Evolutionary conservation across 2,797 vertebrate genomes (phyloP), one percentile per base, ranked within the genome.

Genomic region (Phataginus tricuspis): DNA sequence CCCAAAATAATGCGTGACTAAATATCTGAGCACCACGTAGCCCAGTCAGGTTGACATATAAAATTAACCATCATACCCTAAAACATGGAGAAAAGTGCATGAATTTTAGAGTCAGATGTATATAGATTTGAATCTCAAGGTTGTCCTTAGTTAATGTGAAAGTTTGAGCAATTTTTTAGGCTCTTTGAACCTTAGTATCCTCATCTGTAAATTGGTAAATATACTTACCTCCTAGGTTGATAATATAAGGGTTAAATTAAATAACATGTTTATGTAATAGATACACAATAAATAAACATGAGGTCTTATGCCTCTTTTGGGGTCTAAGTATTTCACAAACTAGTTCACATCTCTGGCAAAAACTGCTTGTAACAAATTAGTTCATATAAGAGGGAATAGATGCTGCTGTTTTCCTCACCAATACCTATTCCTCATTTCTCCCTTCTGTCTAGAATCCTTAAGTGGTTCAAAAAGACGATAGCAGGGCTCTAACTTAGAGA

Each of bases 301-400:
- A 91, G n/a, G 12, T 1, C 10, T 11, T 7, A 45, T 55, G 39
- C 0, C 4, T 34, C 37, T 63, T 86, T 74, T 71, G 55, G 14
- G 13, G 13, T 85, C 77, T 90, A 93, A 95, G 31, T 57, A 84
- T 78, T 90, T 88, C 77, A 64, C 61, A 77, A 59, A 85, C 57
- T 34, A 91, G 8, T 5, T 87, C 15, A 63, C 5, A 68, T 77
- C 29, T 95, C 69, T 90, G 63, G n/a, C n/a, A 95, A 57, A 94
- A 94, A 91, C 27, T 45, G 19, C 49, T 82, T 68, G 13, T 75
- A 78, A 84, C 21, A 66, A 89, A 86, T 71, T 64, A 68, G 53
- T 96, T 96, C 69, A 51, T 59, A 31, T 15, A 14, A 49, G 5
- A 57, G 18, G 49, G 72, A 88, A 64, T n/a, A 51, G 34, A 88